Percentiles rank a stretch among this genome's conserved stretches.
These are phyloP conservation scores for Scolopax mira DNA, from an alignment of 2,113 vertebrate species.

Conservation along the genomic window DNA sequence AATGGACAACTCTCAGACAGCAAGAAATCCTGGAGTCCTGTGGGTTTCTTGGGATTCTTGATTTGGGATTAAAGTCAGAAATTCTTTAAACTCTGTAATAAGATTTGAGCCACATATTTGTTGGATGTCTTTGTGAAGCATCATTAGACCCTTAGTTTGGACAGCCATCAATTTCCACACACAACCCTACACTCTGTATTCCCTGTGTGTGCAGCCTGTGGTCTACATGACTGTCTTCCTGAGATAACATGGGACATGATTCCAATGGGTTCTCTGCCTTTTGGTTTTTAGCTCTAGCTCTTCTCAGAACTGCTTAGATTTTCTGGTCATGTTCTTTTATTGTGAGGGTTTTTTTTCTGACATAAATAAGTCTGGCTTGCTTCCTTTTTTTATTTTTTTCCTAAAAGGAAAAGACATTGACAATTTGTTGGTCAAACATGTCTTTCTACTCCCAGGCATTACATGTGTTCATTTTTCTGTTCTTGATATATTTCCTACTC, in stretches of 20 bases:
- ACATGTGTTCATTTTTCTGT: neutral
- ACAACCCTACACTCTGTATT: neutral
- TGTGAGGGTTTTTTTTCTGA: neutral
- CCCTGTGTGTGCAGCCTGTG: accelerated
- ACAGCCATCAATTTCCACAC: neutral
- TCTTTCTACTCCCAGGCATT: neutral
- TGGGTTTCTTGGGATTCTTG: neutral
- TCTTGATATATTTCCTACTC: neutral
- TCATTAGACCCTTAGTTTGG: accelerated
- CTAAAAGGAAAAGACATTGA: neutral
- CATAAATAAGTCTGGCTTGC: neutral
- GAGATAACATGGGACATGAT: accelerated
- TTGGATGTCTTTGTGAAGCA: neutral
- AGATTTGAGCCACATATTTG: neutral
- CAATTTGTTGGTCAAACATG: neutral
- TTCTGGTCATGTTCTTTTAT: neutral
- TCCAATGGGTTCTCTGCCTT: neutral
- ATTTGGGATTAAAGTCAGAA: neutral
- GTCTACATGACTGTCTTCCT: neutral
- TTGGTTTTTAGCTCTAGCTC: neutral
- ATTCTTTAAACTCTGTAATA: neutral
- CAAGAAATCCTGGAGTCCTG: neutral
- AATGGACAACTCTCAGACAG: neutral
- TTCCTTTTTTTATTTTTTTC: neutral
- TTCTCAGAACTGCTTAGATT: neutral